Base-by-base conservation (phyloP, 1,140 invertebrate species). In the Choristoneura fumiferana region DNA sequence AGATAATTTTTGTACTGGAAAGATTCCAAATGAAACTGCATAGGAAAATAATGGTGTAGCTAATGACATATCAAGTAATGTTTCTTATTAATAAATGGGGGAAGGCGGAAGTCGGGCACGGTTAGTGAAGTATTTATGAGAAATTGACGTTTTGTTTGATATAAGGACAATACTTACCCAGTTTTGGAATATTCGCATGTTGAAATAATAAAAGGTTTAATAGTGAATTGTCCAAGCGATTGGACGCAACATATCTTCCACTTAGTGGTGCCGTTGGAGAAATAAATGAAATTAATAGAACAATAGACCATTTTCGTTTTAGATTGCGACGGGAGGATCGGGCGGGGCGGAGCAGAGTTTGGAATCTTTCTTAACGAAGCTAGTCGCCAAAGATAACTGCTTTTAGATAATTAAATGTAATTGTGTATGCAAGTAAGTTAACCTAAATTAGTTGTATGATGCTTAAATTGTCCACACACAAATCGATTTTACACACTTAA, bases 11-110 rank as follows among this genome's bases (percentile, higher is more conserved):
- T 81, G 75, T 71, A 77, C 61, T 71, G 79, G 85, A 88, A 88
- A 88, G 85, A 86, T 88, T 88, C 85, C 85, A 88, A 88, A 88
- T 83, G 68, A 71, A 65, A 70, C 53, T 80, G 78, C 57, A 63
- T 73, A 70, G 67, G 67, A 55, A 65, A 65, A 66, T 54, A 69
- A 68, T 58, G 78, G 73, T 76, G 75, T 85, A 87, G 85, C 69
- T 78, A 84, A 83, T 88, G 74, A 89, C 85, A 89, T 89, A 89
- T 89, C 85, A 89, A 72, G 76, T 78, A 81, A 85, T 78, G 77
- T 84, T 89, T n/a, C n/a, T 85, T 73, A 78, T 83, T 76, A 78
- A 77, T 69, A 68, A 72, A 64, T 73, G 49, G 49, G 56, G 35
- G 56, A 40, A 58, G 52, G 49, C 57, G 39, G n/a, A n/a, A n/a